Evolutionary conservation across 92 coral and sea anemone genomes (phyloP).

Genomic region (Zoanthus solanderi): DNA sequence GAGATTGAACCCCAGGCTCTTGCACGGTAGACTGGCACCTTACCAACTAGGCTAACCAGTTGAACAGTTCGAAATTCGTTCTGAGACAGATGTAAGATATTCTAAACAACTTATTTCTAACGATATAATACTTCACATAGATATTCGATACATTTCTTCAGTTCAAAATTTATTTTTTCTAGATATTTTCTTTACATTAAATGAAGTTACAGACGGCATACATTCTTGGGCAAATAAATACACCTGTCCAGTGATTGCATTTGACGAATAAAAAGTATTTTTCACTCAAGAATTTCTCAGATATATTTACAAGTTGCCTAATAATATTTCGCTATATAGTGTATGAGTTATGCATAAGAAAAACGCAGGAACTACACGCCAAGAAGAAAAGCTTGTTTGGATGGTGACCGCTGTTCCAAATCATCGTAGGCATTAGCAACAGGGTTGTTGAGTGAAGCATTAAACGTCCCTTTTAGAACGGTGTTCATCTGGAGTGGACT

Average conservation of each 20-base stretch:
- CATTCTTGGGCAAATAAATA: neutral
- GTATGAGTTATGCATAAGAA: neutral
- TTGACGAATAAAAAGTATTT: neutral
- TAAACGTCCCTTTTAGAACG: conserved; percentile 90
- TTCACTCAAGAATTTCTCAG: neutral
- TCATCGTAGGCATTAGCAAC: conserved; percentile 81
- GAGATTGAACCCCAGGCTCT: no score
- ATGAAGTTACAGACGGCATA: neutral
- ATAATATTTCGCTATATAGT: neutral
- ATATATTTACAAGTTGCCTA: neutral
- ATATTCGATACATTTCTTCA: neutral
- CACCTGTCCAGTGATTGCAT: neutral
- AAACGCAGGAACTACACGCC: conserved; percentile 59
- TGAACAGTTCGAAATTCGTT: neutral
- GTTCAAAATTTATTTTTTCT: neutral
- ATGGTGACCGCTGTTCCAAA: conserved; percentile 80
- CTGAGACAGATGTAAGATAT: neutral
- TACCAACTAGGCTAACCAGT: no score
- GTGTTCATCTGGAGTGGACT: conserved; percentile 94
- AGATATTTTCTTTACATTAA: neutral
- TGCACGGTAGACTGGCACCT: no score
- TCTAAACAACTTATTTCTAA: neutral
- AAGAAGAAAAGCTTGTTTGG: conserved; percentile 85
- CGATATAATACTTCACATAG: neutral
- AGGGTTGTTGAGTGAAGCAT: conserved; percentile 94